Percentiles rank a stretch among this genome's conserved stretches.
Conservation (phyloP, 2,797 vertebrate genomes). For the Hydrophis major region DNA sequence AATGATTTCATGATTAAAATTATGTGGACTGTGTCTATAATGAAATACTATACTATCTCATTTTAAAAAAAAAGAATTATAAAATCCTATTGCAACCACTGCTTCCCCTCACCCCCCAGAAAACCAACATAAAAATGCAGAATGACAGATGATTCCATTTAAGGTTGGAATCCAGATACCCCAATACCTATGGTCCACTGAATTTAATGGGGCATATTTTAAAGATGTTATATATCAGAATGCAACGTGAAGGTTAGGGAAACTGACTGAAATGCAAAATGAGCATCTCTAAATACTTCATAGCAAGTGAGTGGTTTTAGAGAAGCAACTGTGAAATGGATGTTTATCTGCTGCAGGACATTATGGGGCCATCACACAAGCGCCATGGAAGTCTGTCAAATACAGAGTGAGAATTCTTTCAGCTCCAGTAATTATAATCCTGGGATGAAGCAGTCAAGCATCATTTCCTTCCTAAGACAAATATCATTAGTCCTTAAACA, state of each 20-base stretch:
- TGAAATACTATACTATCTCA: not conserved
- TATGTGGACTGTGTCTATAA: not conserved
- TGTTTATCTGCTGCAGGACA: conserved; percentile 59
- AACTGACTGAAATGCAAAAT: conserved; percentile 36
- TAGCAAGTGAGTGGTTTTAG: conserved; percentile 42
- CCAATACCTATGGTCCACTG: not conserved
- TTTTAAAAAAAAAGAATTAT: not conserved
- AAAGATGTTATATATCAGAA: not conserved
- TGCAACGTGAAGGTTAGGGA: not conserved
- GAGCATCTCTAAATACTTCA: not conserved
- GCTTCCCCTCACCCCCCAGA: not conserved
- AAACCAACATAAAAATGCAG: not conserved
- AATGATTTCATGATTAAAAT: not conserved
- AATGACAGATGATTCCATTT: not conserved
- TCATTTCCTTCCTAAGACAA: conserved; percentile 70
- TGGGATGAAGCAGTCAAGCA: conserved; percentile 65
- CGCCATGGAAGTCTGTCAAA: conserved; percentile 62
- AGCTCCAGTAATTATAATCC: conserved; percentile 61
- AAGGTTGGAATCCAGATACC: not conserved
- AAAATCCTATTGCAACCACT: not conserved
- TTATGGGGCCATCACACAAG: conserved; percentile 56
- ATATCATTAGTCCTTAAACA: conserved; percentile 58
- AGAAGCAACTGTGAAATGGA: conserved; percentile 53
- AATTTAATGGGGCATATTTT: not conserved
- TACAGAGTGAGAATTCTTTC: conserved; percentile 62